Evolutionary conservation across 2,888 invertebrate species (phyloP), one percentile per base, ranked within the genome.

Genomic region (Chymomyza fuscimana): DNA sequence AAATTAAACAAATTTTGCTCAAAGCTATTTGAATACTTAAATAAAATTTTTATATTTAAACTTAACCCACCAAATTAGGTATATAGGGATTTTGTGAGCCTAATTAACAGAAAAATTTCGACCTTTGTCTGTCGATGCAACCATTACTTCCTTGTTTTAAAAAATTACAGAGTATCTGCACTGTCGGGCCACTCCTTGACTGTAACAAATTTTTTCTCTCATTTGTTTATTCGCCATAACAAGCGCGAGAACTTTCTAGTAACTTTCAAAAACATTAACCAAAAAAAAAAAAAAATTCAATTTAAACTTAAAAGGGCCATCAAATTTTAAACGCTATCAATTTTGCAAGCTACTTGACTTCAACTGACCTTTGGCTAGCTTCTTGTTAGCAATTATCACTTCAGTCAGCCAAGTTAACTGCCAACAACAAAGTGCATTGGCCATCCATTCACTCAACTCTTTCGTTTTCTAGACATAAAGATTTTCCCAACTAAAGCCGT

Each of bases 401-500:
- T 15, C 58, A 25, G 29, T 29, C 9, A 25, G 58, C 25, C 58
- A 25, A 56, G 25, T 22, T 29, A 59, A 59, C 25, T 29, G 25
- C 19, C 60, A 32, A 25, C 60, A 60, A 32, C 60, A 32, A 16
- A 36, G 36, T 60, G 60, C 60, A 60, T 60, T 60, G 60, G 60
- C 60, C 60, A 59, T 29, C 9, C 25, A 60, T 36, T 46, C 40
- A 12, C 40, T 12, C 12, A 12, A n/a, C 40, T 29, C 54, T 16
- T 70, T 29, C 68, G 56, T 25, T 25, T 19, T 5, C 58, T 15
- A 58, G 25, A 22, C 15, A 58, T 29, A 58, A 58, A 58, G 22
- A 58, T 25, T 25, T 25, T 58, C 19, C 25, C 58, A 58, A 58
- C 70, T 60, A 73, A 82, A 80, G 84, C 87, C 86, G 82, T 77